Percentiles rank a stretch among this genome's conserved stretches.
These are phyloP conservation scores for Grus americana DNA, from an alignment of 2,113 vertebrate genomes.

Conservation along the genomic window DNA sequence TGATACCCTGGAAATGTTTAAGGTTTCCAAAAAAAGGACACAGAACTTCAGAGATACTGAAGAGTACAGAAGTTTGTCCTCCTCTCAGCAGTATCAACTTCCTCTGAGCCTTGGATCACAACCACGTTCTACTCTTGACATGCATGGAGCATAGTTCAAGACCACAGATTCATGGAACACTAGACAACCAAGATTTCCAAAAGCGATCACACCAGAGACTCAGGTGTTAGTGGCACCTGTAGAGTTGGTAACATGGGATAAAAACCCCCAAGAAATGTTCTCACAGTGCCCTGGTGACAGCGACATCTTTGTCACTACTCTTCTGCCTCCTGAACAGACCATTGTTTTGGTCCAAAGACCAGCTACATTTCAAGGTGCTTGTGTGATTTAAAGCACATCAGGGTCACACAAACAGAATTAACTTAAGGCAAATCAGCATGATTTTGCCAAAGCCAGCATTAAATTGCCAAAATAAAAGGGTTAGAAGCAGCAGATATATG, in stretches of 20 bases:
- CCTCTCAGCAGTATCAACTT: not conserved
- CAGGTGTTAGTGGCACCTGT: not conserved
- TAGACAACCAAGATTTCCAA: not conserved
- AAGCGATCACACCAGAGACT: not conserved
- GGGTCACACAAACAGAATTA: not conserved
- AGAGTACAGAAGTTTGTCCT: not conserved
- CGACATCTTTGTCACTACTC: not conserved
- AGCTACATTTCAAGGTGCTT: not conserved
- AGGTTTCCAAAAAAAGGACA: not conserved
- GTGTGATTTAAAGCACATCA: not conserved
- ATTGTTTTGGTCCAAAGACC: not conserved
- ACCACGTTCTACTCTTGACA: not conserved
- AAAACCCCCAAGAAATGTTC: not conserved
- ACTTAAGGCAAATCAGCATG: not conserved
- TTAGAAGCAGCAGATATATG: not conserved
- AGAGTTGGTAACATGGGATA: not conserved
- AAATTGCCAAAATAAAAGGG: not conserved
- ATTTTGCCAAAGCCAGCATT: not conserved
- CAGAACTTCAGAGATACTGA: not conserved
- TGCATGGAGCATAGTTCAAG: not conserved
- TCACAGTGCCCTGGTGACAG: not conserved
- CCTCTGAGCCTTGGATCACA: not conserved
- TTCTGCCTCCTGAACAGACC: not conserved
- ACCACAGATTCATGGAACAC: not conserved
- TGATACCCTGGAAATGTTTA: not conserved